phyloP scores from a whole-genome alignment of 2,113 vertebrate species.

The Gymnocephalus cernua region DNA sequence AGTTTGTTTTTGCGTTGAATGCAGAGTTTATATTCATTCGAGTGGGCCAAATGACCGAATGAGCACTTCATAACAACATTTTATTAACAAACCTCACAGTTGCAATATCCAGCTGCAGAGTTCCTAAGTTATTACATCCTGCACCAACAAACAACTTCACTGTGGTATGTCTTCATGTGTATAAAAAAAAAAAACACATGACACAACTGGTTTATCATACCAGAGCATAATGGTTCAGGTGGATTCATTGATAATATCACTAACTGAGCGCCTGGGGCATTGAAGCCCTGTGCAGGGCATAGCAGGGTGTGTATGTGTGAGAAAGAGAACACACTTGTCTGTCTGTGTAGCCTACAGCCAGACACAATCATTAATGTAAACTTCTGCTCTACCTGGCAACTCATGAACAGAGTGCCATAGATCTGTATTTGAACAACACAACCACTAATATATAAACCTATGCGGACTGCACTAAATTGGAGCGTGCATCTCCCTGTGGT shows the following conservation, averaged over 20 bases:
- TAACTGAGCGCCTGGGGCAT: background rate
- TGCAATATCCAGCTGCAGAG: background rate
- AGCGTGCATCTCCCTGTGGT: background rate
- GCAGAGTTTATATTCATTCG: background rate
- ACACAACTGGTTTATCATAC: background rate
- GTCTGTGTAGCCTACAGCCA: slow-evolving; percentile 47
- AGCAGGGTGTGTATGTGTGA: slow-evolving; percentile 13
- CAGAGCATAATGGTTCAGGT: background rate
- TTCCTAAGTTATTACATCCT: background rate
- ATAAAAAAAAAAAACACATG: background rate
- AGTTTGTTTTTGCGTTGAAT: background rate
- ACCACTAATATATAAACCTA: background rate
- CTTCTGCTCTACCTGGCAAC: slow-evolving; percentile 5
- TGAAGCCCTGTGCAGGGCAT: background rate
- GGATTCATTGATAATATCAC: background rate
- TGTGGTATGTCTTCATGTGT: background rate
- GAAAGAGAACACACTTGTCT: slow-evolving; percentile 10
- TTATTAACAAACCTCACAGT: background rate
- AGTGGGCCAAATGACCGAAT: background rate
- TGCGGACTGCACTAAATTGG: background rate
- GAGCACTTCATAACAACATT: background rate
- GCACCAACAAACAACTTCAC: background rate
- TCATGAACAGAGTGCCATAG: background rate
- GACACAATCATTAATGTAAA: slow-evolving; percentile 6
- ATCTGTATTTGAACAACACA: slow-evolving; percentile 2